These are phyloP conservation scores for Toxotes chatareus DNA, from an alignment of 2,113 vertebrate genomes.

Conservation along the genomic window DNA sequence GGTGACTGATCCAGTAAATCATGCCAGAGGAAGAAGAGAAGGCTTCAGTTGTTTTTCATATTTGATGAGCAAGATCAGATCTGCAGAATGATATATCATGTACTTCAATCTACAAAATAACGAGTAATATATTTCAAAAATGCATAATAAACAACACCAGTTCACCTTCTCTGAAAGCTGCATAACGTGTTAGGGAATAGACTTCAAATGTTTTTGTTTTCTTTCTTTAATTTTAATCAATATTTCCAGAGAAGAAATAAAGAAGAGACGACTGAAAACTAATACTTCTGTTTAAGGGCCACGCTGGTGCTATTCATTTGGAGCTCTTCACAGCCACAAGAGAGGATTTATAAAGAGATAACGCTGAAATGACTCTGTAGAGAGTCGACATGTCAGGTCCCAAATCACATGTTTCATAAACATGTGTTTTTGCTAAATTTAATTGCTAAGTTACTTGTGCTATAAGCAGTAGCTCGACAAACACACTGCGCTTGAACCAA, in stretches of 20 bases:
- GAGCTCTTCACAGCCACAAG: constrained; percentile 3
- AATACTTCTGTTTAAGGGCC: constrained; percentile 5
- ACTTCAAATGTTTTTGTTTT: background rate
- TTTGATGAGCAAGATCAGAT: constrained; percentile 48
- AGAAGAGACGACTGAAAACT: background rate
- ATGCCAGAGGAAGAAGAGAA: constrained; percentile 6
- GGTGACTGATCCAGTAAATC: constrained; percentile 11
- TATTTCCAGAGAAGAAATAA: background rate
- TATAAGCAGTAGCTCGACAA: constrained; percentile 1
- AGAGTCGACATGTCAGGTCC: constrained; percentile 49
- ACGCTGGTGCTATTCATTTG: constrained; percentile 12
- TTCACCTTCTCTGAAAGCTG: background rate
- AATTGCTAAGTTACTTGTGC: constrained; percentile 42
- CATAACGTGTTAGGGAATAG: background rate
- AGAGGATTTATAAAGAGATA: constrained; percentile 42
- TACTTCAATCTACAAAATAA: constrained; percentile 24
- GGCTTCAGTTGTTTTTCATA: constrained; percentile 10
- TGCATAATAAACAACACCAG: background rate
- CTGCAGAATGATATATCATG: constrained; percentile 22
- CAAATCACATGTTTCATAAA: constrained; percentile 29
- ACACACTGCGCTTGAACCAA: background rate
- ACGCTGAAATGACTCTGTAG: constrained; percentile 24
- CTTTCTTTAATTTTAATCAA: constrained; percentile 12
- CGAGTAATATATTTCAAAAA: background rate
- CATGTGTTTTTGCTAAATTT: constrained; percentile 46